Evolutionary conservation across 2,797 vertebrate species (phyloP).

Genomic region (Hylomyscus alleni): DNA sequence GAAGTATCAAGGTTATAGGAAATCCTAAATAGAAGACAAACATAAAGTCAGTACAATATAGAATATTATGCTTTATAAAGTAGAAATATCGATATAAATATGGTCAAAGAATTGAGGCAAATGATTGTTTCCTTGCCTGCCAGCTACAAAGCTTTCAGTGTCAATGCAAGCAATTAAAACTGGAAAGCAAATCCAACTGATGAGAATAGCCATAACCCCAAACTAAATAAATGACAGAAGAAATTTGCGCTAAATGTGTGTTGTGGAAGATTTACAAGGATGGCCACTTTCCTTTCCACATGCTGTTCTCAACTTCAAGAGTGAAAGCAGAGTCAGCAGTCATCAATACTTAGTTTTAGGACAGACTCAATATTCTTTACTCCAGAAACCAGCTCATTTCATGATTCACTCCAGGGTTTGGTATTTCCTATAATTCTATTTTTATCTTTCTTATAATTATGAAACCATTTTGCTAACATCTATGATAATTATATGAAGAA

Average conservation of each 20-base stretch:
- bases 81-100: neutral
- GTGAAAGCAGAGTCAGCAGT: neutral
- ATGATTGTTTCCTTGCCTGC: neutral
- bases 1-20: too few species aligned
- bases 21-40: neutral
- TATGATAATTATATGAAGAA: too few species aligned
- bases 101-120: too few species aligned
- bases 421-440: too few species aligned
- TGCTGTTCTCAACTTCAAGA: neutral
- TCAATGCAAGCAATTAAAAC: neutral
- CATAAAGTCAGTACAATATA: neutral
- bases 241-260: too few species aligned
- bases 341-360: too few species aligned
- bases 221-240: neutral
- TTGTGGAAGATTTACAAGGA: too few species aligned
- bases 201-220: neutral
- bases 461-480: too few species aligned
- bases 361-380: too few species aligned
- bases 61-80: neutral
- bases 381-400: too few species aligned
- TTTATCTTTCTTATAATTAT: too few species aligned
- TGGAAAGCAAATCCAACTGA: neutral
- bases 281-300: neutral
- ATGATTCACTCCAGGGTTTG: too few species aligned
- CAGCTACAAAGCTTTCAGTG: neutral